These are phyloP conservation scores for Macaca mulatta DNA, from an alignment of 2,113 vertebrate species.

Conservation along the genomic window DNA sequence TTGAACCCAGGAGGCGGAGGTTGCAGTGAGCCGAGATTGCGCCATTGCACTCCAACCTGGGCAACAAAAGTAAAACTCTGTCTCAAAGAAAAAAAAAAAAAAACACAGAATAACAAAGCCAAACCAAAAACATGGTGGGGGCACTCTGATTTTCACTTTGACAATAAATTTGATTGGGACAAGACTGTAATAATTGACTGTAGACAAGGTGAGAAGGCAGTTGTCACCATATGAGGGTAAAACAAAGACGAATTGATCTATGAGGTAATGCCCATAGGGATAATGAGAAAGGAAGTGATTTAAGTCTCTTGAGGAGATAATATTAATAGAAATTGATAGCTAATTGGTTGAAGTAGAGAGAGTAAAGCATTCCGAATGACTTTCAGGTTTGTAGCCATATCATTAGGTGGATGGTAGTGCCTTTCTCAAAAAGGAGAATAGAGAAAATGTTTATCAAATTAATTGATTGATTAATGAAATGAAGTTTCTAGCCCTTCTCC, in stretches of 20 bases:
- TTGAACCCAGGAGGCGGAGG: too few relatives aligned
- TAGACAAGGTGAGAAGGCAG: neutral
- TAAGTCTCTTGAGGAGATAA: neutral
- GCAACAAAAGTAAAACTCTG: too few relatives aligned
- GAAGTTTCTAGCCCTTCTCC: neutral
- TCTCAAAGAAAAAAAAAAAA: too few relatives aligned
- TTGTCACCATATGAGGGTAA: neutral
- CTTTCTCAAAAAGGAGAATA: neutral
- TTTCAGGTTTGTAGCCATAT: neutral
- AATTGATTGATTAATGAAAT: neutral
- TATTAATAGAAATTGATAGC: neutral
- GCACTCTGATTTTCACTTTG: neutral
- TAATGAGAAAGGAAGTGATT: neutral
- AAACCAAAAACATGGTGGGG: too few relatives aligned
- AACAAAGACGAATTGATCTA: neutral
- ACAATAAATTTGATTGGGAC: neutral
- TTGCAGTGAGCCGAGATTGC: too few relatives aligned
- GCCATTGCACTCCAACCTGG: too few relatives aligned
- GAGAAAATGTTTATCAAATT: neutral
- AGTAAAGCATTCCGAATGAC: neutral
- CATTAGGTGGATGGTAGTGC: neutral
- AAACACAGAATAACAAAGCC: too few relatives aligned
- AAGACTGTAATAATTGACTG: neutral
- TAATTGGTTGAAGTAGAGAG: neutral
- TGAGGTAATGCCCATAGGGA: neutral